Evolutionary conservation across 2,888 invertebrate species (phyloP), one percentile per base, ranked within the genome.

Genomic region (Acrocyrtus sp.): DNA sequence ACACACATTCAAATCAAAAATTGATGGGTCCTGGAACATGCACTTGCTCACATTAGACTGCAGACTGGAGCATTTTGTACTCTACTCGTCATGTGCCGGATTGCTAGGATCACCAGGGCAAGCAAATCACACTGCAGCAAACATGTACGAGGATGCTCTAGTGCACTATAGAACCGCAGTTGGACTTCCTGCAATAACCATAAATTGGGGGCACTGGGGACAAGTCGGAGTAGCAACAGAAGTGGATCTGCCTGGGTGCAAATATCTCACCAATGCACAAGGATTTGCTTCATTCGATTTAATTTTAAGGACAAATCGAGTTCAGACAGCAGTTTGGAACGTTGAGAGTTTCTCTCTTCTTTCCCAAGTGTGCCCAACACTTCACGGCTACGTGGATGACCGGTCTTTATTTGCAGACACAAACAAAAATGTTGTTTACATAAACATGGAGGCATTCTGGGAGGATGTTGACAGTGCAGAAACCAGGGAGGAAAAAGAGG

Each of bases 171-270:
- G 75, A n/a, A 6, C 56, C 10, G 29, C 72, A 1, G 27, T 68
- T 22, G 75, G 75, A 10, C 41, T 76, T 3, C 73, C 69, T 1
- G 69, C 62, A 4, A 67, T 47, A 1, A 62, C 73, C 1, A 24
- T 76, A 4, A 76, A 76, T 39, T 76, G 76, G 76, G 76, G 73
- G 17, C 6, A 39, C n/a, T 69, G 68, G 68, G 68, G 61, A 1
- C 61, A 69, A 34, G 68, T 61, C 1, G 68, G 76, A n/a, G 47
- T 61, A 0, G 60, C 68, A 3, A 39, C 68, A 8, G 61, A 69
- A 26, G 12, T 27, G 12, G 45, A 66, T 3, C 54, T 69, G 6
- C 29, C 48, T 4, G 68, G 68, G 3, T 12, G 53, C 2, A 41
- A 47, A 2, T 54, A 60, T 8, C 21, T 69, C 1, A 34, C 68